These are phyloP conservation scores for Ericerus pela DNA, from an alignment of 1,140 invertebrate genomes.

Conservation along the genomic window DNA sequence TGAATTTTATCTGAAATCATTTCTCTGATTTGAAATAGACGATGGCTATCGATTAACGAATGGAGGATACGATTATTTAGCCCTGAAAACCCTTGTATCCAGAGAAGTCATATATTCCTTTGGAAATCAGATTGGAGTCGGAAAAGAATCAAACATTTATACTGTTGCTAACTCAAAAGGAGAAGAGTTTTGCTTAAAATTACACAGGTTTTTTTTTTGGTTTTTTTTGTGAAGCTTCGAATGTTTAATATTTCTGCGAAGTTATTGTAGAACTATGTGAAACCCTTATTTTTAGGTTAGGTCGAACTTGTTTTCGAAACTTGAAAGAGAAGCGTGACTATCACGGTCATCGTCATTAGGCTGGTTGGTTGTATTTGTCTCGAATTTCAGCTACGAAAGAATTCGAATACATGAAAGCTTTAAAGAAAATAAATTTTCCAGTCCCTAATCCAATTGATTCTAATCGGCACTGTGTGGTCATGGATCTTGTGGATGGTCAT, in stretches of 20 bases:
- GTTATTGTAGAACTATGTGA: no score
- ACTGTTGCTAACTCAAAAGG: slow-evolving; percentile 64
- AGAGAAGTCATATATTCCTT: slow-evolving; percentile 68
- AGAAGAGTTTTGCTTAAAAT: slow-evolving; percentile 66
- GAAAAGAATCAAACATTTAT: slow-evolving; percentile 94
- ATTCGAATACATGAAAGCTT: slow-evolving; percentile 94
- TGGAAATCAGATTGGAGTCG: slow-evolving; percentile 97
- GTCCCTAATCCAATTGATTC: slow-evolving; percentile 90
- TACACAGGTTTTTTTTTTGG: slow-evolving; percentile 67
- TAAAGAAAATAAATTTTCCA: slow-evolving; percentile 79
- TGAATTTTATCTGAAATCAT: no score
- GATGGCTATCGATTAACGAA: slow-evolving; percentile 95
- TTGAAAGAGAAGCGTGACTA: slow-evolving; percentile 95
- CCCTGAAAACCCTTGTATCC: slow-evolving; percentile 70
- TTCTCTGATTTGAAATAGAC: slow-evolving; percentile 40
- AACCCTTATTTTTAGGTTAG: no score
- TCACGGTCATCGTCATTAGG: slow-evolving; percentile 72
- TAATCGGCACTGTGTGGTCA: slow-evolving; percentile 91
- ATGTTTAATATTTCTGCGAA: no score
- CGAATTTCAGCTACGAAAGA: slow-evolving; percentile 93
- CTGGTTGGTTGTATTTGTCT: slow-evolving; percentile 96
- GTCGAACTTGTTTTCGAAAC: slow-evolving; percentile 91
- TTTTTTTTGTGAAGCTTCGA: no score
- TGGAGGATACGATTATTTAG: slow-evolving; percentile 92
- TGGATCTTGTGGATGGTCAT: slow-evolving; percentile 75